A percentile compares a stretch with the other conserved stretches of the same genome.
Conservation (phyloP, 2,797 vertebrate genomes). For the Lutjanus argentimaculatus region DNA sequence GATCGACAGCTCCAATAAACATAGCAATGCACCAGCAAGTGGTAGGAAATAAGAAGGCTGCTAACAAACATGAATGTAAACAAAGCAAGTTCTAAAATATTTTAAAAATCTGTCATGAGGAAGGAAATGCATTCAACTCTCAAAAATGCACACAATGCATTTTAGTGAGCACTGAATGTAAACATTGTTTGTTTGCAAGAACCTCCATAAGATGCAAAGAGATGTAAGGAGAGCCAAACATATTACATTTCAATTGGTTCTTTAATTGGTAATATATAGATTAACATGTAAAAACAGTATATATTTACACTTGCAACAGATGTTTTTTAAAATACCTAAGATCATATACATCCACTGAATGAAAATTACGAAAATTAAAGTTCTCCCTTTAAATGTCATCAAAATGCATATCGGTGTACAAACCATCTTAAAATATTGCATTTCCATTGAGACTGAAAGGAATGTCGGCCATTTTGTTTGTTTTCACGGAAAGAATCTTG, state of each 20-base stretch:
- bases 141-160: background rate
- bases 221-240: background rate
- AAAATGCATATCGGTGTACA: too few species aligned
- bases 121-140: background rate
- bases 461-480: too few species aligned
- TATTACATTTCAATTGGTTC: background rate
- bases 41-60: background rate
- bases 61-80: too few species aligned
- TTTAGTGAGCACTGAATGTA: background rate
- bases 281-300: too few species aligned
- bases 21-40: background rate
- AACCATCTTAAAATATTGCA: too few species aligned
- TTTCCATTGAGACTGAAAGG: too few species aligned
- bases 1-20: background rate
- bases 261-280: background rate
- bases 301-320: too few species aligned
- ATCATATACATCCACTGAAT: too few species aligned
- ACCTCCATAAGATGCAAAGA: background rate
- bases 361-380: too few species aligned
- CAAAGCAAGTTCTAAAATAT: background rate
- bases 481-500: too few species aligned
- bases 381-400: too few species aligned
- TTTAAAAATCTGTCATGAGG: background rate
- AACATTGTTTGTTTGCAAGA: background rate
- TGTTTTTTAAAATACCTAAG: too few species aligned